A percentile compares a stretch with the other conserved stretches of the same genome.
phyloP scores from a whole-genome alignment of 2,888 invertebrate genomes.

The Apodemia duryi region DNA sequence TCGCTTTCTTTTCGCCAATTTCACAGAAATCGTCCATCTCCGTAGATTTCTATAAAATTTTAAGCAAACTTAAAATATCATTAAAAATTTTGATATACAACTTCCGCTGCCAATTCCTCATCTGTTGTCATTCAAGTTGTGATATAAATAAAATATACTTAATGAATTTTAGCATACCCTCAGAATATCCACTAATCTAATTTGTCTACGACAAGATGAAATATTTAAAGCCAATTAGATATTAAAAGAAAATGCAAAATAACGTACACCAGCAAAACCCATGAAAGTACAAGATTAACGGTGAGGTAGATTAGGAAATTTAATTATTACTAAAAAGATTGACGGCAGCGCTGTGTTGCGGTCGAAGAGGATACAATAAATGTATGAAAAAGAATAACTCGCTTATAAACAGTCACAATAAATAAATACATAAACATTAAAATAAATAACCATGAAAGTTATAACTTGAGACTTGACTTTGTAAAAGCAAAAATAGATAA shows the following conservation, averaged over 20 bases:
- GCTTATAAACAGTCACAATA: neutral
- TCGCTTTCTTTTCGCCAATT: neutral
- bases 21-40: neutral
- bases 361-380: constrained; percentile 31
- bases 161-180: neutral
- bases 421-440: neutral
- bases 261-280: constrained; percentile 50
- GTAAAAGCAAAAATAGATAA: neutral
- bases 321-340: constrained; percentile 24
- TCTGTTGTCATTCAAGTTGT: neutral
- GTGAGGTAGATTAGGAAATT: constrained; percentile 26
- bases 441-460: neutral
- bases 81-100: neutral
- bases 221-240: constrained; percentile 28
- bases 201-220: constrained; percentile 18
- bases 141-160: constrained; percentile 7
- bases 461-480: neutral
- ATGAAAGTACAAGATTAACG: constrained; percentile 24
- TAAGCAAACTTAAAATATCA: neutral
- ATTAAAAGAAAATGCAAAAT: constrained; percentile 31
- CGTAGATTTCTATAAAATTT: neutral
- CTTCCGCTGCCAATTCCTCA: neutral
- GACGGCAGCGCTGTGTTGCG: constrained; percentile 56
- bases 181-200: constrained; percentile 18
- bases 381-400: constrained; percentile 29